phyloP scores from a whole-genome alignment of 2,113 vertebrate genomes.

The Mirza zaza region DNA sequence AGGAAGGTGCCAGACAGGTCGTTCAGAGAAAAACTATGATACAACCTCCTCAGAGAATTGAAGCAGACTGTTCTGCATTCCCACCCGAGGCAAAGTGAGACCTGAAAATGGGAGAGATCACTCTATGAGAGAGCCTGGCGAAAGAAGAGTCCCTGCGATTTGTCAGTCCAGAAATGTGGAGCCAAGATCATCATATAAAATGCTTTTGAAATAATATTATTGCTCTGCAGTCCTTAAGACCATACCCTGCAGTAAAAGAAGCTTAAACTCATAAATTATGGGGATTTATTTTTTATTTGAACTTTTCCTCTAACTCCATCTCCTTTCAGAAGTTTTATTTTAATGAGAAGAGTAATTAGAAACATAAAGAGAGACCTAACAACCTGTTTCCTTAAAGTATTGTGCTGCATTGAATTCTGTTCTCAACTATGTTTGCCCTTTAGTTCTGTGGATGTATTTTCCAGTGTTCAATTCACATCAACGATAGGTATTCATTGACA shows the following conservation, averaged over 20 bases:
- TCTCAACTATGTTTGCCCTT: not conserved
- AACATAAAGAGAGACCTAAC: not conserved
- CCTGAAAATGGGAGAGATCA: not conserved
- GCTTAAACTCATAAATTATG: not conserved
- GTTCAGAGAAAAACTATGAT: constrained; percentile 36
- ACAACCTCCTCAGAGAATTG: constrained; percentile 33
- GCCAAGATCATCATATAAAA: not conserved
- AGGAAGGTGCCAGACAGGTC: constrained; percentile 46
- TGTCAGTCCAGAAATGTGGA: not conserved
- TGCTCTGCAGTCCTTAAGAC: not conserved
- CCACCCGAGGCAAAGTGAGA: not conserved
- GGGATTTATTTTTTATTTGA: not conserved
- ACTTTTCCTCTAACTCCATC: not conserved
- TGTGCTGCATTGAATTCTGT: not conserved
- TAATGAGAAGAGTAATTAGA: constrained; percentile 2
- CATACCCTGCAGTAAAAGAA: not conserved
- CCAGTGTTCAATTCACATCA: not conserved
- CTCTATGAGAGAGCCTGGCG: not conserved
- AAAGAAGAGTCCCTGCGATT: not conserved
- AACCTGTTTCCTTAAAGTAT: not conserved
- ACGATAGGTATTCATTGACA: not conserved
- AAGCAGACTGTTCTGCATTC: not conserved
- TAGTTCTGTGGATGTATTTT: not conserved
- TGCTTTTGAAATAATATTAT: not conserved
- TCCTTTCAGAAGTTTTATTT: not conserved